Conservation (phyloP, 2,888 invertebrate genomes). For the Caenorhabditis macrosperma region DNA sequence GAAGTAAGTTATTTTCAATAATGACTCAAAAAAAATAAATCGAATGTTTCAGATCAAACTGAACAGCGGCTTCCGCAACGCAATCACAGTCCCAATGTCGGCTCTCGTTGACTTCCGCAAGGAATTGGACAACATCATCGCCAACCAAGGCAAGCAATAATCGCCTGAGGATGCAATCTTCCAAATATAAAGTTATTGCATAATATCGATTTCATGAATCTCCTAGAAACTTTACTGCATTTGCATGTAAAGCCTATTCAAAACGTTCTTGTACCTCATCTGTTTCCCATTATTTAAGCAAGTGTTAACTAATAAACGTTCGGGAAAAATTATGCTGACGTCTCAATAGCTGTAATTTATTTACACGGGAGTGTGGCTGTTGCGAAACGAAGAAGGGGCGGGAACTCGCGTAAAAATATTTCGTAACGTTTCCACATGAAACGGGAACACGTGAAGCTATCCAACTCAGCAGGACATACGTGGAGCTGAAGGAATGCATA, state of each 20-base stretch:
- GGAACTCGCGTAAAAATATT: slow-evolving; percentile 9
- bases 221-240: slow-evolving; percentile 48
- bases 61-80: slow-evolving; percentile 69
- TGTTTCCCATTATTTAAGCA: slow-evolving; percentile 28
- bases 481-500: slow-evolving; percentile 37
- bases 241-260: slow-evolving; percentile 32
- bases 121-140: slow-evolving; percentile 67
- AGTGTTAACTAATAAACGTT: slow-evolving; percentile 33
- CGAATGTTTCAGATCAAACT: slow-evolving; percentile 69
- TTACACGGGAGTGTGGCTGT: not conserved
- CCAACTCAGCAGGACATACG: slow-evolving; percentile 39
- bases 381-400: slow-evolving; percentile 29
- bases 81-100: slow-evolving; percentile 74
- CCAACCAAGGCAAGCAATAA: slow-evolving; percentile 48
- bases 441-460: slow-evolving; percentile 10
- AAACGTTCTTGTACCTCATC: slow-evolving; percentile 25
- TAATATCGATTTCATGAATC: slow-evolving; percentile 46
- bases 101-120: slow-evolving; percentile 72
- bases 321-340: slow-evolving; percentile 23
- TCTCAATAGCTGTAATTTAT: not conserved
- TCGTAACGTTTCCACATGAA: slow-evolving; percentile 11
- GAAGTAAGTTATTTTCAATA: slow-evolving; percentile 85
- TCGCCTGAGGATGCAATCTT: not conserved
- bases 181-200: slow-evolving; percentile 1
- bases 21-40: not conserved